These are phyloP conservation scores for Poeciliopsis presidionis DNA, from an alignment of 2,797 vertebrate genomes.

Conservation along the genomic window DNA sequence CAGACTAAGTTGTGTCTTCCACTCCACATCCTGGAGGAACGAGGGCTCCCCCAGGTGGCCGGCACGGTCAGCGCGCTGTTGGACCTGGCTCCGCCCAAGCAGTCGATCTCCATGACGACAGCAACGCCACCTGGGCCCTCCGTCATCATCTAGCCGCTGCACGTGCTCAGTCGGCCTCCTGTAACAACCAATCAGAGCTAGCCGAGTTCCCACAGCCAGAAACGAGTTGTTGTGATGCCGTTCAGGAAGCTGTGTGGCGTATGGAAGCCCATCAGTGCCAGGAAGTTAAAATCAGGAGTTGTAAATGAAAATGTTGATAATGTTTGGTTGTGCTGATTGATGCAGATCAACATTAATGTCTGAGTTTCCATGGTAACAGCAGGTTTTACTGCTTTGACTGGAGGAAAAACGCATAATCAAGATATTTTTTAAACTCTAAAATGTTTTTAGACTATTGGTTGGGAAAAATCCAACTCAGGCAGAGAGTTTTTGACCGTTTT, in stretches of 20 bases:
- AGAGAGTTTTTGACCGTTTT: slow-evolving; percentile 4
- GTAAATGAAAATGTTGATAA: background rate
- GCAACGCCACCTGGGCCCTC: slow-evolving; percentile 51
- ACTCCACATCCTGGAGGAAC: slow-evolving; percentile 98
- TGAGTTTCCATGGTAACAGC: background rate
- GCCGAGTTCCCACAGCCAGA: too few relatives aligned
- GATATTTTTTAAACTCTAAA: slow-evolving; percentile 3
- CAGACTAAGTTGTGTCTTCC: slow-evolving; percentile 97
- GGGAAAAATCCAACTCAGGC: slow-evolving; percentile 1
- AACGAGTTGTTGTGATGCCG: background rate
- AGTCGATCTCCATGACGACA: slow-evolving; percentile 65
- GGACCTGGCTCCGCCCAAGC: slow-evolving; percentile 89
- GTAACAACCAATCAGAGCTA: slow-evolving; percentile 5
- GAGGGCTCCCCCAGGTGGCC: slow-evolving; percentile 93
- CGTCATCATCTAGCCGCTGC: slow-evolving; percentile 74
- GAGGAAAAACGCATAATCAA: background rate
- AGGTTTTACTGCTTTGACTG: slow-evolving; percentile 13
- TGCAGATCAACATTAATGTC: background rate
- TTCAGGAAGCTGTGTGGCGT: background rate
- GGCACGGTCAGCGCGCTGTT: slow-evolving; percentile 91
- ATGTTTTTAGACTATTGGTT: background rate
- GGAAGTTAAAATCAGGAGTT: background rate
- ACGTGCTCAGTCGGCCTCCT: background rate
- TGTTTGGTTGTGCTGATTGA: slow-evolving; percentile 4
- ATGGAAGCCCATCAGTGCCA: slow-evolving; percentile 7